Conservation (phyloP, 53 echinoderm and acorn worm species). For the Paracentrotus lividus region DNA sequence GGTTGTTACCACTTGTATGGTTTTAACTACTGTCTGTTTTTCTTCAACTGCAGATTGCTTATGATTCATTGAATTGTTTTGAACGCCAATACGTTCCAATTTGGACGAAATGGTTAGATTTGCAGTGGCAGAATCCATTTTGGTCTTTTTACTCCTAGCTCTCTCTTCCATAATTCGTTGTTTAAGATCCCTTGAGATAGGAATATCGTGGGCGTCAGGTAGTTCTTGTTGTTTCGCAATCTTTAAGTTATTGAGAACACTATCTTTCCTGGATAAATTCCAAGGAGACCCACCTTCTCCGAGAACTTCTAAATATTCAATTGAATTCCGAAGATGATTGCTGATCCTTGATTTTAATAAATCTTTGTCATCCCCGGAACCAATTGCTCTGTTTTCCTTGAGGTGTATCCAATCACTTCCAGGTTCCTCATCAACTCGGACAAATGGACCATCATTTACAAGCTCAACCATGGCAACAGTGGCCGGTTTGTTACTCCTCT, state of each 20-base stretch:
- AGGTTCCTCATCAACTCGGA: neutral
- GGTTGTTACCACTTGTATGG: neutral
- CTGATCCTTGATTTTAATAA: neutral
- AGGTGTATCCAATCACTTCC: neutral
- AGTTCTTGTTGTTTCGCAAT: neutral
- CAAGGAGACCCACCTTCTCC: neutral
- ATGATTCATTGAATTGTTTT: neutral
- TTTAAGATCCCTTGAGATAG: neutral
- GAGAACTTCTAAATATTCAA: constrained; percentile 11
- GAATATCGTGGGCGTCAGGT: neutral
- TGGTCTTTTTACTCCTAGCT: neutral
- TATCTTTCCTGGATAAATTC: neutral
- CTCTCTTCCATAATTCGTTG: neutral
- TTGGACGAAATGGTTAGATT: neutral
- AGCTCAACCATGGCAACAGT: neutral
- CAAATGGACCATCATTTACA: neutral
- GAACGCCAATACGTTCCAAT: neutral
- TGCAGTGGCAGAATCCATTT: neutral
- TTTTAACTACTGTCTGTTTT: neutral
- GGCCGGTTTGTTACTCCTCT: neutral
- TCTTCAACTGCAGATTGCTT: neutral
- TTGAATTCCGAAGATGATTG: neutral
- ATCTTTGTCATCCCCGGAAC: constrained; percentile 11
- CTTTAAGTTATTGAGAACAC: neutral
- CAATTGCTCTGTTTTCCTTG: neutral